Evolutionary conservation across 2,888 invertebrate genomes (phyloP).

Genomic region (Tetragonisca angustula): DNA sequence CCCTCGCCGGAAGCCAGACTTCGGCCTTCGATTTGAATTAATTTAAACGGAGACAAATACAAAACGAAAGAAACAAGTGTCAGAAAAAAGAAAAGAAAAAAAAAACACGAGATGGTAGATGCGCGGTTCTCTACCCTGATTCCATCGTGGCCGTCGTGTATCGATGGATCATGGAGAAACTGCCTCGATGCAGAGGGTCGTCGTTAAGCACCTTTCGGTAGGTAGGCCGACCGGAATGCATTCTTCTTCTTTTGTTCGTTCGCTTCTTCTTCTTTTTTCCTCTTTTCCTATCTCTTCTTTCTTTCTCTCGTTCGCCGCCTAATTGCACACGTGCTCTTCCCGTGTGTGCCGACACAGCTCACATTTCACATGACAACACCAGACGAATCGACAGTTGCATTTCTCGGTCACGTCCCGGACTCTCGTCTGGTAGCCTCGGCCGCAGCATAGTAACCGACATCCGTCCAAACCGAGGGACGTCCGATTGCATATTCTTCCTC

Average conservation of each 20-base stretch:
- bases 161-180: conserved; percentile 26
- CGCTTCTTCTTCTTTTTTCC: background rate
- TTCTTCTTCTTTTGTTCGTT: background rate
- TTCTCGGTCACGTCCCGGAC: conserved; percentile 93
- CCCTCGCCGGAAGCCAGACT: background rate
- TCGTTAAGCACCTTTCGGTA: conserved; percentile 60
- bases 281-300: background rate
- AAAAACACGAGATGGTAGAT: conserved; percentile 26
- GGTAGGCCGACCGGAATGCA: conserved; percentile 67
- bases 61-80: conserved; percentile 7
- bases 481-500: conserved; percentile 92
- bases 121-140: conserved; percentile 36
- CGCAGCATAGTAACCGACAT: conserved; percentile 94
- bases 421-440: conserved; percentile 93
- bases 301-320: conserved; percentile 63
- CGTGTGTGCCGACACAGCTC: conserved; percentile 91
- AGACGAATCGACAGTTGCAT: conserved; percentile 95
- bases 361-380: conserved; percentile 96
- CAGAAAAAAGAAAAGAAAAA: background rate
- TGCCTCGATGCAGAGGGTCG: conserved; percentile 50
- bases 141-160: conserved; percentile 16
- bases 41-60: conserved; percentile 38
- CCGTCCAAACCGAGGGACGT: conserved; percentile 94
- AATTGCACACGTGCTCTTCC: conserved; percentile 95
- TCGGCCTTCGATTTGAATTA: conserved; percentile 9